A percentile compares a stretch with the other conserved stretches of the same genome.
Conservation (phyloP, 1,140 invertebrate species). For the Atta cephalotes region DNA sequence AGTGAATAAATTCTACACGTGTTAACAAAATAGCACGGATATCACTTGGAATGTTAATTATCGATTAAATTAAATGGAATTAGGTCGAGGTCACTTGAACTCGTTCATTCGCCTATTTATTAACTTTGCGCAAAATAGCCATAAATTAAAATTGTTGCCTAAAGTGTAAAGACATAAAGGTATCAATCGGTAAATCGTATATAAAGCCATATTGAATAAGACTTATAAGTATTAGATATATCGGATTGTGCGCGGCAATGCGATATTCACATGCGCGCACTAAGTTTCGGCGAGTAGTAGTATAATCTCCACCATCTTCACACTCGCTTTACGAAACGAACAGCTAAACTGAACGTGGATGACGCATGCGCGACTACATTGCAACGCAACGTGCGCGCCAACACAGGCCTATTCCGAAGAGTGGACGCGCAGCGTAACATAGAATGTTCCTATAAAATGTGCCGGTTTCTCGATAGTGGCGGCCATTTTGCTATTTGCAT, state of each 20-base stretch:
- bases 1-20: background rate
- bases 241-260: background rate
- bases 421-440: background rate
- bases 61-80: background rate
- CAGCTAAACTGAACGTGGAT: background rate
- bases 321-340: background rate
- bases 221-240: background rate
- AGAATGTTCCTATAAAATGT: constrained; percentile 67
- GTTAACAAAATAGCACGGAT: background rate
- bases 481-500: constrained; percentile 80
- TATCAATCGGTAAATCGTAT: background rate
- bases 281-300: background rate
- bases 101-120: background rate
- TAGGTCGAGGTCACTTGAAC: background rate
- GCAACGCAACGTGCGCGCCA: constrained; percentile 1
- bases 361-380: background rate
- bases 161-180: background rate
- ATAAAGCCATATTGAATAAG: constrained; percentile 26
- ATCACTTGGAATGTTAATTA: background rate
- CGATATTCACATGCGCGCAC: background rate
- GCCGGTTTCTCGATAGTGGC: constrained; percentile 65
- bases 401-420: background rate
- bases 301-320: no score
- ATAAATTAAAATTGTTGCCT: background rate
- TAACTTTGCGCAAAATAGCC: background rate